These are phyloP conservation scores for Philopotamus ludificatus DNA, from an alignment of 1,140 invertebrate species.

Conservation along the genomic window DNA sequence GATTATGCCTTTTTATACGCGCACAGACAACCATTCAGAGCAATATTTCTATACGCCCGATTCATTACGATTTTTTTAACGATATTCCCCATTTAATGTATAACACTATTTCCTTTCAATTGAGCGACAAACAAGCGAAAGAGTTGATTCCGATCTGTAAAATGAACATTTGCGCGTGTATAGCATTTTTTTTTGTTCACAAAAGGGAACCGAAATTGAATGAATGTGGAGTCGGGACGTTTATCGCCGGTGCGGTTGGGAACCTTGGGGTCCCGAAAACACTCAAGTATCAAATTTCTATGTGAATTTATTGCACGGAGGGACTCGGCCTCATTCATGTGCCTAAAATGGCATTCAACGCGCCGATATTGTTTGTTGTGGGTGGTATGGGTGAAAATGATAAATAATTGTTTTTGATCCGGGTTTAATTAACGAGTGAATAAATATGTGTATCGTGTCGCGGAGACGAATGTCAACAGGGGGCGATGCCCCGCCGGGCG, in stretches of 20 bases:
- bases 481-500: conserved; percentile 15
- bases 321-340: background rate
- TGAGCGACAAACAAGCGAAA: conserved; percentile 1
- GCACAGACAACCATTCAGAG: background rate
- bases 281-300: background rate
- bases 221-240: background rate
- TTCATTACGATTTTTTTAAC: background rate
- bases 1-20: no score
- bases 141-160: background rate
- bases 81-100: background rate
- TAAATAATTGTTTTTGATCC: no score
- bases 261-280: background rate
- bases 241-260: background rate
- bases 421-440: conserved; percentile 1
- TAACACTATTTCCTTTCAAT: conserved; percentile 20
- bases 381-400: background rate
- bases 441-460: background rate
- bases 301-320: background rate
- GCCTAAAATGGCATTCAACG: background rate
- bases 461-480: background rate
- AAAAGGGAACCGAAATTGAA: background rate
- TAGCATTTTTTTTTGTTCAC: no score
- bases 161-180: background rate
- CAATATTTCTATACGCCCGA: background rate
- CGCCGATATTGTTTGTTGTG: background rate